These are phyloP conservation scores for Eupithecia vulgata DNA, from an alignment of 2,888 invertebrate genomes.

Conservation along the genomic window DNA sequence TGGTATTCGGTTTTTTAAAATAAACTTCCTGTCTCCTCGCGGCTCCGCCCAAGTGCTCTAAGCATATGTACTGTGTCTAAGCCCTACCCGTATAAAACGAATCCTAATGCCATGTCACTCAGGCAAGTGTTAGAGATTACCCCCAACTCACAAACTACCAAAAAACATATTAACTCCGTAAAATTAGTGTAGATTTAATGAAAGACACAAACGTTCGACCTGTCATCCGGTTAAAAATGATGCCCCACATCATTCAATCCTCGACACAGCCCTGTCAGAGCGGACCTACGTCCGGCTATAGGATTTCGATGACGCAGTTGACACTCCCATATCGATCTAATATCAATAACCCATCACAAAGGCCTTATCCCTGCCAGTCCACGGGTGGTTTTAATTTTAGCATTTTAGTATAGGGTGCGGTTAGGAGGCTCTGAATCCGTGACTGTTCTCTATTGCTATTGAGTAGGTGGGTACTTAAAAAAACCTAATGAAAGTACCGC, in stretches of 20 bases:
- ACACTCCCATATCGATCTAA: slow-evolving; percentile 72
- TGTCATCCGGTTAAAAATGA: slow-evolving; percentile 2
- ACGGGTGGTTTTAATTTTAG: slow-evolving; percentile 77
- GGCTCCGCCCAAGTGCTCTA: no score
- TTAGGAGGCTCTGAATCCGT: slow-evolving; percentile 51
- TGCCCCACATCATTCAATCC: slow-evolving; percentile 11
- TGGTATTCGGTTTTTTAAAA: no score
- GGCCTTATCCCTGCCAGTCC: slow-evolving; percentile 67
- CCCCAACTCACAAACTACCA: no score
- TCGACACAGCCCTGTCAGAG: neutral
- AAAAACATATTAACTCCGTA: no score
- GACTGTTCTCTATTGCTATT: slow-evolving; percentile 27
- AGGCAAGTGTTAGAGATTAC: no score
- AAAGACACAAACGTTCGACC: neutral
- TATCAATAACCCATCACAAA: slow-evolving; percentile 81
- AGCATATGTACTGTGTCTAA: no score
- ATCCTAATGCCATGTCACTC: no score
- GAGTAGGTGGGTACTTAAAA: no score
- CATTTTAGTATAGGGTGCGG: slow-evolving; percentile 71
- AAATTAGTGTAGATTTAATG: no score
- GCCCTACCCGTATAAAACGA: no score
- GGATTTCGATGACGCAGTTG: slow-evolving; percentile 65
- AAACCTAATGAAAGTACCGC: neutral
- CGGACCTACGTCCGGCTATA: slow-evolving; percentile 53
- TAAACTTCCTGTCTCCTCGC: no score